Conservation (phyloP, 2,113 vertebrate species). For the Labrus mixtus region DNA sequence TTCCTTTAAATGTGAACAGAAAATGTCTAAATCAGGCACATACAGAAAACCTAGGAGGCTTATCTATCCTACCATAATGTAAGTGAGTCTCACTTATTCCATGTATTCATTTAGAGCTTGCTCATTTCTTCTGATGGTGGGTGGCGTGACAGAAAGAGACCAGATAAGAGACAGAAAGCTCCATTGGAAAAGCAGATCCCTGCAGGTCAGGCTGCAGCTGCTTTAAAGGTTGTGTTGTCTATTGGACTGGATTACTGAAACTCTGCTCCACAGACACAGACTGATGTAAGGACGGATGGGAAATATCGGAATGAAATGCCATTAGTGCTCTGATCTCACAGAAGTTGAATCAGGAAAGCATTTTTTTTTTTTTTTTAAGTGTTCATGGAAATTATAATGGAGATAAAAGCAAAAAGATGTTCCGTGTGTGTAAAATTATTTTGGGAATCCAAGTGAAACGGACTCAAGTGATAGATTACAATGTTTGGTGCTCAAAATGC, state of each 20-base stretch:
- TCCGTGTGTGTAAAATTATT: no score
- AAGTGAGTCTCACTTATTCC: not conserved
- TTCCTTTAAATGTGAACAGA: no score
- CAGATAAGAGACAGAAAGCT: slow-evolving; percentile 9
- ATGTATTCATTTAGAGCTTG: not conserved
- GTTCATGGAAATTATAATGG: not conserved
- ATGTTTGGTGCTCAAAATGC: not conserved
- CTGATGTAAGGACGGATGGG: not conserved
- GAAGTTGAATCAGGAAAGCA: not conserved
- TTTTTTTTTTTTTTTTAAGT: not conserved
- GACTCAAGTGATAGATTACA: not conserved
- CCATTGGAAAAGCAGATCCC: not conserved
- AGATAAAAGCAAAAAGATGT: not conserved
- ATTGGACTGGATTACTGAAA: not conserved
- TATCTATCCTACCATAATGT: not conserved
- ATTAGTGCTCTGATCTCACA: slow-evolving; percentile 5
- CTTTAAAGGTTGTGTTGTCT: not conserved
- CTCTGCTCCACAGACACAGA: not conserved
- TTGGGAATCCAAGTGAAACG: not conserved
- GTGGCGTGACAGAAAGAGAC: not conserved
- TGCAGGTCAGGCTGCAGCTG: not conserved
- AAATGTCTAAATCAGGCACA: not conserved
- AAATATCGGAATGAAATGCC: slow-evolving; percentile 6
- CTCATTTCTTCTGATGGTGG: slow-evolving; percentile 4
- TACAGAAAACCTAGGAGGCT: not conserved